Base-by-base conservation (phyloP, 2,888 invertebrate species). In the Thymelicus acteon region DNA sequence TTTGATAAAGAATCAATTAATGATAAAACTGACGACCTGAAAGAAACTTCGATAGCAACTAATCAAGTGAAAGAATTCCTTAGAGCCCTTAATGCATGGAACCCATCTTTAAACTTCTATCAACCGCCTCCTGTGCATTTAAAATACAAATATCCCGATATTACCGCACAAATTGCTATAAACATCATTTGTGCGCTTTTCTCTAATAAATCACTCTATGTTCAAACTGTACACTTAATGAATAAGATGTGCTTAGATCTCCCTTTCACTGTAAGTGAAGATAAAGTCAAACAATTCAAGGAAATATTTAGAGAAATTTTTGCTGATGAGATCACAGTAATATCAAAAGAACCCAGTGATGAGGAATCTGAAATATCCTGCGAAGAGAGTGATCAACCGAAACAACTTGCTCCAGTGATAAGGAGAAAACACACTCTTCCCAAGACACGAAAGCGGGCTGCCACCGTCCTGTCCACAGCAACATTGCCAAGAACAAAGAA, bases 191-290 rank as follows among this genome's bases (percentile, higher is more conserved):
- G 96, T 85, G 95, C 96, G 39, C 88, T 99, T 71, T 95, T 96
- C 69, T 95, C 95, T 15, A 96, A 97, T 77, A 96, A 97, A 67
- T 96, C 96, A 79, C 97, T 99, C 86, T 99, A 99, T 83, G 96
- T 95, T 0, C 96, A 97, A 94, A 95, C 97, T 10, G 83, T 99
- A 61, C 98, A 99, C 91, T 94, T 99, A 67, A 98, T 99, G 98
- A 99, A 99, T 85, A 97, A 97, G 89, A 98, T 99, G 98, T 97
- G 97, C 85, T 88, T 99, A 63, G 96, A 97, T 19, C 95, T 96
- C 58, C 99, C 99, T 0, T 98, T 99, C 90, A 95, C 89, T 76
- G 83, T 94, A 58, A 93, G 94, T 74, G 75, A 80, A 39, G 83
- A 86, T 75, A 84, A 89, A 13, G 19, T 85, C 8, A 66, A 76